Percentiles rank a stretch among this genome's conserved stretches.
phyloP scores from a whole-genome alignment of 2,797 vertebrate genomes.

The Malurus leucopterus region DNA sequence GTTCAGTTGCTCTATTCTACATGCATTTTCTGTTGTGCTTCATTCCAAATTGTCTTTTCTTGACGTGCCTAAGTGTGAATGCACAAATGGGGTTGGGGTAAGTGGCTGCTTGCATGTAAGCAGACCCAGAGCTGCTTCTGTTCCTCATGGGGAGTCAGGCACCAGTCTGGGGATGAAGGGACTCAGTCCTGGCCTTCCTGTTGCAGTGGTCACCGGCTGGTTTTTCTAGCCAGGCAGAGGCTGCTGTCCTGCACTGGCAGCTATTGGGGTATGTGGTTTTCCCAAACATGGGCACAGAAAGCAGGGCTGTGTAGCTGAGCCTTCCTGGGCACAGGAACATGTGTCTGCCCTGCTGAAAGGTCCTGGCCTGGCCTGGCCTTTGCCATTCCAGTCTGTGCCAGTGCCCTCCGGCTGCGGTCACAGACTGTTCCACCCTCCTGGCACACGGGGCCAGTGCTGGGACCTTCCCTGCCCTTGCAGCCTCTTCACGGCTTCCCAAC shows the following conservation, averaged over 20 bases:
- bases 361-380: not conserved
- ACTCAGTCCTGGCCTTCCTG: rapidly evolving
- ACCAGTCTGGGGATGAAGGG: rapidly evolving
- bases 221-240: rapidly evolving
- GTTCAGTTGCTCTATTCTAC: not conserved
- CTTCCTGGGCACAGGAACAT: rapidly evolving
- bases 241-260: not conserved
- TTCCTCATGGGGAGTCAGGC: rapidly evolving
- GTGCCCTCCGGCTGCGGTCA: no score
- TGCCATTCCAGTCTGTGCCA: not conserved
- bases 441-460: rapidly evolving
- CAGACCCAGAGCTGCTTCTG: rapidly evolving
- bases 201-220: rapidly evolving
- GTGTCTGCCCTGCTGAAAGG: not conserved
- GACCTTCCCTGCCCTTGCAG: not conserved
- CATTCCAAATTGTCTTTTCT: not conserved
- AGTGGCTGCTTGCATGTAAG: not conserved
- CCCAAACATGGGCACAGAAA: not conserved
- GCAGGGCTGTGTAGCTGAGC: not conserved
- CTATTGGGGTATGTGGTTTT: rapidly evolving
- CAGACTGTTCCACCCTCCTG: not conserved
- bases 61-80: rapidly evolving
- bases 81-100: rapidly evolving
- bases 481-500: no score
- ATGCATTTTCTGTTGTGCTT: not conserved